Percentiles rank a stretch among this genome's conserved stretches.
phyloP scores from a whole-genome alignment of 35 echinoderm and acorn worm genomes.

The Apostichopus japonicus region DNA sequence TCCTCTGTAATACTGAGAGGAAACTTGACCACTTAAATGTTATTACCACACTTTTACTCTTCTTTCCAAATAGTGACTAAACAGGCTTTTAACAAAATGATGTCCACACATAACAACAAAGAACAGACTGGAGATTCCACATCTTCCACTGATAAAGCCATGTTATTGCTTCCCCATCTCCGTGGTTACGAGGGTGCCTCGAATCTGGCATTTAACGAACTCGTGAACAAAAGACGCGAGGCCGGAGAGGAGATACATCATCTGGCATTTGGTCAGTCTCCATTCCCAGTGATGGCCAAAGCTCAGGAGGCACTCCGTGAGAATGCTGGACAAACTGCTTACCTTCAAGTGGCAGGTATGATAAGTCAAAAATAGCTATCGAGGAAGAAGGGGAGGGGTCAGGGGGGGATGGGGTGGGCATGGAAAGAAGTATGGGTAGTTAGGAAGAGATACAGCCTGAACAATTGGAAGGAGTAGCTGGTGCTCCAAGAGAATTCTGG shows the following conservation, averaged over 20 bases:
- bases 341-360: slow-evolving; percentile 88
- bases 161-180: slow-evolving; percentile 17
- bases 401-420: too few species aligned
- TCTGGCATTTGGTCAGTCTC: slow-evolving; percentile 96
- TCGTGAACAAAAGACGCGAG: slow-evolving; percentile 68
- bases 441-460: neutral
- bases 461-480: neutral
- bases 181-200: slow-evolving; percentile 61
- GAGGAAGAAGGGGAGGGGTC: too few species aligned
- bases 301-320: slow-evolving; percentile 64
- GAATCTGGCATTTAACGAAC: slow-evolving; percentile 91
- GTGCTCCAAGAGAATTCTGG: slow-evolving; percentile 2
- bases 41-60: too few species aligned
- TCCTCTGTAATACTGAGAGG: too few species aligned
- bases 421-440: neutral
- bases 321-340: slow-evolving; percentile 80
- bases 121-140: too few species aligned
- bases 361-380: neutral
- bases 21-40: too few species aligned
- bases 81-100: too few species aligned
- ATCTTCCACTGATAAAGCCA: neutral
- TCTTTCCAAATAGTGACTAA: too few species aligned
- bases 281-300: slow-evolving; percentile 76
- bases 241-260: slow-evolving; percentile 82
- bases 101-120: too few species aligned